phyloP scores from a whole-genome alignment of 1,140 invertebrate genomes.

The Orchestia grillus region DNA sequence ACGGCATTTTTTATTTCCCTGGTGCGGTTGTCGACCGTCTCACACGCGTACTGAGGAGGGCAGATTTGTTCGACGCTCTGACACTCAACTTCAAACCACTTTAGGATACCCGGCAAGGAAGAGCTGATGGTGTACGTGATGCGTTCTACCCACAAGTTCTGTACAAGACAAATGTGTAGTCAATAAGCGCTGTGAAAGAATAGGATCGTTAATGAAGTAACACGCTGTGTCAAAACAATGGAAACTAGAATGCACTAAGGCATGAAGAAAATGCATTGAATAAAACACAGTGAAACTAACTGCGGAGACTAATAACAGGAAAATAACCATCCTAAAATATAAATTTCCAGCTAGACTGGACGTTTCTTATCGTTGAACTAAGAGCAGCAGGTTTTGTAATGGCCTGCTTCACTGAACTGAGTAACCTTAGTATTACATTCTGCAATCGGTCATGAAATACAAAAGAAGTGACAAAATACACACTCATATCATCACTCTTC shows the following conservation, averaged over 20 bases:
- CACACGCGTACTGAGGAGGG: slow-evolving; percentile 93
- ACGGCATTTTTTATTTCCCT: slow-evolving; percentile 84
- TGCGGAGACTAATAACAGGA: neutral
- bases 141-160: slow-evolving; percentile 95
- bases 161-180: slow-evolving; percentile 32
- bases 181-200: neutral
- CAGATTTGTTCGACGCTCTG: slow-evolving; percentile 85
- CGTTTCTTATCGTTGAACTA: neutral
- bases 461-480: neutral
- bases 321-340: neutral
- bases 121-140: slow-evolving; percentile 86
- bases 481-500: neutral
- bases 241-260: neutral
- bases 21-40: slow-evolving; percentile 91
- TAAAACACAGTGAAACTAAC: neutral
- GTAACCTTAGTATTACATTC: neutral
- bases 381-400: neutral
- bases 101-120: slow-evolving; percentile 90
- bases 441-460: neutral
- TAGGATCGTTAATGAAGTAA: neutral
- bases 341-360: neutral
- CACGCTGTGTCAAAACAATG: too few relatives aligned
- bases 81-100: slow-evolving; percentile 93
- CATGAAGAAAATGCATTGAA: neutral
- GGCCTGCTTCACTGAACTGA: neutral